A percentile compares a stretch with the other conserved stretches of the same genome.
phyloP scores from a whole-genome alignment of 2,888 invertebrate genomes.

The Oligia strigilis region DNA sequence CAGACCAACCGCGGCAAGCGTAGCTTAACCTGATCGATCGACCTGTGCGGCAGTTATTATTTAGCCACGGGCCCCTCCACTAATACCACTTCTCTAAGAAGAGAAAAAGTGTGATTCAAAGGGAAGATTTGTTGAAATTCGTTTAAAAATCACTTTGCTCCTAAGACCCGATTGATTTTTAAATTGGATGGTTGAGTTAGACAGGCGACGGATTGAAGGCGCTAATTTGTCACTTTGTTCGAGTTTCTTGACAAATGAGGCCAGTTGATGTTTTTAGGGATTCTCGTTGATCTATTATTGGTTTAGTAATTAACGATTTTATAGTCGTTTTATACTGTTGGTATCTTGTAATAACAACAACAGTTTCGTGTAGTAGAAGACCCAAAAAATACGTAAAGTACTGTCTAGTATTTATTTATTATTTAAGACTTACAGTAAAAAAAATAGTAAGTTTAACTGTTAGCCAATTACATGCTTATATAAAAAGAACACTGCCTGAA shows the following conservation, averaged over 20 bases:
- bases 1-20: no score
- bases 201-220: conserved; percentile 38
- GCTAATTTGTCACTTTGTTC: conserved; percentile 62
- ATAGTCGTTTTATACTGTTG: neutral
- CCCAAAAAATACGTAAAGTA: neutral
- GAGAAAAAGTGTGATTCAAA: conserved; percentile 36
- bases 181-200: conserved; percentile 60
- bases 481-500: no score
- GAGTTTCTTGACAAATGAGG: conserved; percentile 38
- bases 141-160: conserved; percentile 49
- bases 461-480: no score
- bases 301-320: conserved; percentile 20
- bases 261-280: conserved; percentile 26
- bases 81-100: conserved; percentile 9
- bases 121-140: conserved; percentile 43
- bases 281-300: conserved; percentile 10
- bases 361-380: no score
- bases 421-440: no score
- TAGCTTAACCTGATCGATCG: no score
- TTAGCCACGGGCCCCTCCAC: no score
- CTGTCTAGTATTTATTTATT: neutral
- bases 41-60: no score
- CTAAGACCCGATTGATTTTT: conserved; percentile 62
- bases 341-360: neutral
- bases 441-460: no score